phyloP scores from a whole-genome alignment of 1,140 invertebrate genomes.

The Procambarus clarkii region DNA sequence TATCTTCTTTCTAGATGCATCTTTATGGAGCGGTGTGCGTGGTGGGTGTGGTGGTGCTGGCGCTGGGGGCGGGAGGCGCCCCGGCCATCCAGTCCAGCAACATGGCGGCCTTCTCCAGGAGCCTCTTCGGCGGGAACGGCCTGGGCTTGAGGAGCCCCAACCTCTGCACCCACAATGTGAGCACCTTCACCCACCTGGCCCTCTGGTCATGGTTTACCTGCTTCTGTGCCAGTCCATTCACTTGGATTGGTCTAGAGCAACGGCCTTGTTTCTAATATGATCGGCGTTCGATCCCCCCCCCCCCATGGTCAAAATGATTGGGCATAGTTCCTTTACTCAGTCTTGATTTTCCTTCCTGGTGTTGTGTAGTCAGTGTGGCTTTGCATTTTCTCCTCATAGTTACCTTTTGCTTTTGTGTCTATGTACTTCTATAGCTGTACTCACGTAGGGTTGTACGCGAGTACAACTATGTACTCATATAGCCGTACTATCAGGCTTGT shows the following conservation, averaged over 20 bases:
- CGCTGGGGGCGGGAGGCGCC: neutral
- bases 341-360: too few species aligned
- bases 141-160: constrained; percentile 13
- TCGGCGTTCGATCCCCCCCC: too few species aligned
- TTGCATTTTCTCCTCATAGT: too few species aligned
- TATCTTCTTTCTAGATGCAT: constrained; percentile 2
- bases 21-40: neutral
- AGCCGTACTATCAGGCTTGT: too few species aligned
- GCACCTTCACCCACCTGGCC: neutral
- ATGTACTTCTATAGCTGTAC: too few species aligned
- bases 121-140: constrained; percentile 47
- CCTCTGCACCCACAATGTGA: constrained; percentile 50
- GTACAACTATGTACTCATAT: too few species aligned
- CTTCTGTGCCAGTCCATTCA: neutral
- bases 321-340: too few species aligned
- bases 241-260: neutral
- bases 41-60: constrained; percentile 2
- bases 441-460: too few species aligned
- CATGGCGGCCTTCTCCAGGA: constrained; percentile 50
- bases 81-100: neutral
- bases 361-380: too few species aligned
- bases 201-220: neutral
- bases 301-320: too few species aligned
- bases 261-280: neutral
- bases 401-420: too few species aligned